Evolutionary conservation across 2,888 invertebrate species (phyloP).

Genomic region (Zaprionus bogoriensis): DNA sequence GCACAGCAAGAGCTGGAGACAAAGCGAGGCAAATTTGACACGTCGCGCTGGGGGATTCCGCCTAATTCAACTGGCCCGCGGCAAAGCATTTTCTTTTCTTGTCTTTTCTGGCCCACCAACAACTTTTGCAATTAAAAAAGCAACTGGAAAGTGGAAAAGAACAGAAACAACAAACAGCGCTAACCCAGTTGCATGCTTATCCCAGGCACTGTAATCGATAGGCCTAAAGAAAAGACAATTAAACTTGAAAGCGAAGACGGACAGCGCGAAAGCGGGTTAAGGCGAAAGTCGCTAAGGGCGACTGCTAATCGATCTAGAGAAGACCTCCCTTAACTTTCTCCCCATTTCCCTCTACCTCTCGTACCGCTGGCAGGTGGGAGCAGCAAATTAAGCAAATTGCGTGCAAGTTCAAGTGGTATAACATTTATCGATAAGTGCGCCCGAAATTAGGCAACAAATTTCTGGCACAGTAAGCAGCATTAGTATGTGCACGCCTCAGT

Average conservation of each 20-base stretch:
- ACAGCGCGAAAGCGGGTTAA: slow-evolving; percentile 63
- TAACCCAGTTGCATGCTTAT: slow-evolving; percentile 43
- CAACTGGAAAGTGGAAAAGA: background rate
- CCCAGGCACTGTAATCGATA: slow-evolving; percentile 58
- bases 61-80: slow-evolving; percentile 19
- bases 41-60: slow-evolving; percentile 22
- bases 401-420: slow-evolving; percentile 22
- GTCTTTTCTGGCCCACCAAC: background rate
- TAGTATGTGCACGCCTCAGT: slow-evolving; percentile 45
- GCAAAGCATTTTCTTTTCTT: background rate
- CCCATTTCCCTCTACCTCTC: slow-evolving; percentile 3
- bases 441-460: slow-evolving; percentile 52
- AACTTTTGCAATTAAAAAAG: slow-evolving; percentile 54
- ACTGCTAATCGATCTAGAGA: slow-evolving; percentile 57
- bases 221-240: slow-evolving; percentile 28
- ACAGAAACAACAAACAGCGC: slow-evolving; percentile 5
- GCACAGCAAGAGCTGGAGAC: slow-evolving; percentile 15
- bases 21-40: slow-evolving; percentile 11
- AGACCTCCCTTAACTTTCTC: background rate
- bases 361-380: no score
- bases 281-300: slow-evolving; percentile 46
- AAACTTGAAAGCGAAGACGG: slow-evolving; percentile 14
- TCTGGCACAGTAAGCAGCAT: slow-evolving; percentile 25
- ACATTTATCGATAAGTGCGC: slow-evolving; percentile 51
- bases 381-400: slow-evolving; percentile 56